Evolutionary conservation across 2,797 vertebrate species (phyloP), one percentile per base, ranked within the genome.

Genomic region (Cyclopterus lumpus): DNA sequence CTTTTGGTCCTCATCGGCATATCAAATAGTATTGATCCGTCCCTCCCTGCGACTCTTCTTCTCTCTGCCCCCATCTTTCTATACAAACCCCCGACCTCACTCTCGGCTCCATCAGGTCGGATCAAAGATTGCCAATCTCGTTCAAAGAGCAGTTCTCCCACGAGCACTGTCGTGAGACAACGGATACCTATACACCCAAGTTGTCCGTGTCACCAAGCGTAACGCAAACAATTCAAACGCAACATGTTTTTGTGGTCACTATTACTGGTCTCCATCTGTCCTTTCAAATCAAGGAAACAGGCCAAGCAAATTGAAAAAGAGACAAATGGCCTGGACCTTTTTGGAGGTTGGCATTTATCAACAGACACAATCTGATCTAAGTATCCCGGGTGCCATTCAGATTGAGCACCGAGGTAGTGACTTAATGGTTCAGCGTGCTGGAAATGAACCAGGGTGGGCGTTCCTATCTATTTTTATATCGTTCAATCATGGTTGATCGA

Each of bases 111-210:
- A 81, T 87, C 84, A 83, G 76, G 75, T 87, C 89, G 84, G 68
- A 82, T 85, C 83, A 91, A 63, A 89, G 66, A 87, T 90, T 82
- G 81, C 58, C 82, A 88, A 84, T 91, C 82, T 88, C 86, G 80
- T 83, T 90, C 81, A 86, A 81, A 84, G 69, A 74, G 14, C 26
- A 30, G 71, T 71, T 77, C 28, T 44, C 81, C 84, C 73, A 58
- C 60, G 63, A 81, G 85, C 70, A 32, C n/a, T 48, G 28, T 32
- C 63, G 48, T 44, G 60, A 82, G 71, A 87, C 78, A 55, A 53
- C 54, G 40, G 61, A 61, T 57, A 77, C 57, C 36, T 49, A 59
- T 46, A 80, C 70, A 75, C 32, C 74, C 49, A 57, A 46, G 68
- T 67, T 70, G 18, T 75, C 55, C n/a, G 6, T 77, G 82, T 76